phyloP scores from a whole-genome alignment of 1,140 invertebrate genomes.

The Calliopsis andreniformis region DNA sequence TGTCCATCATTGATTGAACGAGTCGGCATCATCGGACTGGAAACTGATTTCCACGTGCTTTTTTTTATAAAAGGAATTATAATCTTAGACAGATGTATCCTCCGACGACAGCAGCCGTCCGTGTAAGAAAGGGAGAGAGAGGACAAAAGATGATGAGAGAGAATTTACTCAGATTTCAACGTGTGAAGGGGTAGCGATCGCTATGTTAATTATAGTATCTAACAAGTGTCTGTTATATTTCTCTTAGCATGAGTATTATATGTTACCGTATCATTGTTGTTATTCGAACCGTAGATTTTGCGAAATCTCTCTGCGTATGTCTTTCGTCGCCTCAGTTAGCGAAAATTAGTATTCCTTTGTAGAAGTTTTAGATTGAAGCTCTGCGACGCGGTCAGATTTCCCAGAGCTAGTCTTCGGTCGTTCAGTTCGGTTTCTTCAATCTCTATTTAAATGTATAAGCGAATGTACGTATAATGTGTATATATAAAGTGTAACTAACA shows the following conservation, averaged over 20 bases:
- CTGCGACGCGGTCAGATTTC: neutral
- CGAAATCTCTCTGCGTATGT: constrained; percentile 34
- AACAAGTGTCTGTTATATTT: constrained; percentile 50
- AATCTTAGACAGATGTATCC: constrained; percentile 5
- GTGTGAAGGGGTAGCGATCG: constrained; percentile 2
- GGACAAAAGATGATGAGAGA: neutral
- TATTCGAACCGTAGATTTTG: constrained; percentile 35
- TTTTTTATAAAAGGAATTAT: neutral
- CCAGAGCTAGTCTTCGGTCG: neutral
- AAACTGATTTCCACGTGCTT: constrained; percentile 8
- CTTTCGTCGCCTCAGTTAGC: constrained; percentile 13
- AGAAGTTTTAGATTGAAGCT: neutral
- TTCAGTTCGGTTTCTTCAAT: constrained; percentile 7
- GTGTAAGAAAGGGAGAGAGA: neutral
- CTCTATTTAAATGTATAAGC: constrained; percentile 4
- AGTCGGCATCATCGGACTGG: neutral
- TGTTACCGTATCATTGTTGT: constrained; percentile 50
- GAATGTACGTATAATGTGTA: constrained; percentile 9
- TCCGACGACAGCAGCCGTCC: constrained; percentile 53
- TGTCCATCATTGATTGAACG: constrained; percentile 11
- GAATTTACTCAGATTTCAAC: neutral
- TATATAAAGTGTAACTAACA: constrained; percentile 13
- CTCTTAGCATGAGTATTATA: constrained; percentile 42
- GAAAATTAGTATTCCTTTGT: neutral
- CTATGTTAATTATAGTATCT: constrained; percentile 37